Percentiles rank a stretch among this genome's conserved stretches.
phyloP scores from a whole-genome alignment of 2,797 vertebrate species.

The Rhinophrynus dorsalis region DNA sequence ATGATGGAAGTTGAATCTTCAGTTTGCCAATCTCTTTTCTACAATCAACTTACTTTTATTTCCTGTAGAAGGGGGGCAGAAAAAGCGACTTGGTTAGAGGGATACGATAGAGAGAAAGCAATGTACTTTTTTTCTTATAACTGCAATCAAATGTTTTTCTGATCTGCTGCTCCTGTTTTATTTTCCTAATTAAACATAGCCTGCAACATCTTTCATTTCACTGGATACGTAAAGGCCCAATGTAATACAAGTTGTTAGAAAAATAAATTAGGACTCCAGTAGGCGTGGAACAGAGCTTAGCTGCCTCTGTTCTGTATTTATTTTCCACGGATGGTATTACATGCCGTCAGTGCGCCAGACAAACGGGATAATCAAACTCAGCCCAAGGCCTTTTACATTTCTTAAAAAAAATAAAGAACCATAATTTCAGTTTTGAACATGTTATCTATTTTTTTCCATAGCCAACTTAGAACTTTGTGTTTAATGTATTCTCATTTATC shows the following conservation, averaged over 20 bases:
- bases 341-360: conserved; percentile 26
- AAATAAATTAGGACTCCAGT: conserved; percentile 8
- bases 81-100: too few relatives aligned
- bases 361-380: conserved; percentile 35
- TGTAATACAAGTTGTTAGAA: conserved; percentile 18
- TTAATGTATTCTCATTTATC: conserved; percentile 29
- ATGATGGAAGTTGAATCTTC: too few relatives aligned
- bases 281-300: conserved; percentile 4
- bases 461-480: conserved; percentile 18
- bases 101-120: too few relatives aligned
- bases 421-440: neutral
- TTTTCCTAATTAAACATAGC: conserved; percentile 26
- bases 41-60: too few relatives aligned
- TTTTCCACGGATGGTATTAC: conserved; percentile 41
- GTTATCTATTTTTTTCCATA: neutral
- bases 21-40: too few relatives aligned
- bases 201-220: conserved; percentile 6
- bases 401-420: conserved; percentile 9
- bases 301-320: conserved; percentile 25
- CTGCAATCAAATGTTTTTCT: neutral
- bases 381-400: conserved; percentile 28
- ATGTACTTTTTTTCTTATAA: too few relatives aligned
- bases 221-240: conserved; percentile 18
- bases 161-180: neutral
- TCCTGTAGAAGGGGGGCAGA: too few relatives aligned